These are phyloP conservation scores for Lerema accius DNA, from an alignment of 1,140 invertebrate genomes.

Conservation along the genomic window DNA sequence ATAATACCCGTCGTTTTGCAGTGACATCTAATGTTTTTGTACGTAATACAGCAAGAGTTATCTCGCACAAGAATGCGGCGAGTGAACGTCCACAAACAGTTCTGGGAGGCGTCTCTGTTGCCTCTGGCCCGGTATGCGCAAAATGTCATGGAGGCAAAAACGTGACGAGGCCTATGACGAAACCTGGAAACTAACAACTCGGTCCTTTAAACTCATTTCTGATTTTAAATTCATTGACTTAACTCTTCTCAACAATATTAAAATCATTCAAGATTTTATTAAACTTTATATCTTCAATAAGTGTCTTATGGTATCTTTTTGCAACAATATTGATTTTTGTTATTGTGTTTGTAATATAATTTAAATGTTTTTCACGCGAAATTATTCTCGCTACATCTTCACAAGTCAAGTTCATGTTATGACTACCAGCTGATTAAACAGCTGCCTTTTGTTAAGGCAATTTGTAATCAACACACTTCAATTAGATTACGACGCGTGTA, in stretches of 20 bases:
- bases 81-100: slow-evolving; percentile 59
- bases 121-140: slow-evolving; percentile 46
- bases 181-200: slow-evolving; percentile 35
- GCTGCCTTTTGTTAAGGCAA: slow-evolving; percentile 25
- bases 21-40: background rate
- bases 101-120: slow-evolving; percentile 47
- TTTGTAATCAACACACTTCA: slow-evolving; percentile 35
- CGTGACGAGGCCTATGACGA: slow-evolving; percentile 56
- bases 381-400: background rate
- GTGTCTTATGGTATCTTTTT: background rate
- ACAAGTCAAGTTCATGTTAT: slow-evolving; percentile 4
- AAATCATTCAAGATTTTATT: background rate
- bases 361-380: slow-evolving; percentile 9
- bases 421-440: slow-evolving; percentile 41
- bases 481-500: slow-evolving; percentile 32
- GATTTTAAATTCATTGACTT: background rate
- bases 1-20: background rate
- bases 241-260: background rate
- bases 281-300: background rate
- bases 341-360: background rate
- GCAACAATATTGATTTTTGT: background rate
- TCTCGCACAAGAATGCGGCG: slow-evolving; percentile 58
- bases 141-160: slow-evolving; percentile 69
- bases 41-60: slow-evolving; percentile 28
- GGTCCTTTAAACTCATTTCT: background rate